Evolutionary conservation across 2,797 vertebrate species (phyloP).

Genomic region (Threskiornis aethiopicus): DNA sequence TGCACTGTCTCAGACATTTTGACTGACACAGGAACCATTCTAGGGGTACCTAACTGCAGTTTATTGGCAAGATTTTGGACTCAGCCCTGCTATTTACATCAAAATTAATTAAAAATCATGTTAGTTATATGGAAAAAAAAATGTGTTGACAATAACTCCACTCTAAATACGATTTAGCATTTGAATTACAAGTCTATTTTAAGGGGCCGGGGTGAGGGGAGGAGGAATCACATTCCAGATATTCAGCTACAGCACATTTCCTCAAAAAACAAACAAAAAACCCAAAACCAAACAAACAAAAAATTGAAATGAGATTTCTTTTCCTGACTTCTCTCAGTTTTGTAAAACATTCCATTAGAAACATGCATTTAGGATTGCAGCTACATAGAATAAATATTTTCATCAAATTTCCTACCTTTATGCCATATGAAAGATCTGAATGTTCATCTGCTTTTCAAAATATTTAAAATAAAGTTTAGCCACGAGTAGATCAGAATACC

Average conservation of each 20-base stretch:
- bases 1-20: background rate
- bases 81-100: background rate
- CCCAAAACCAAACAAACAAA: too few relatives aligned
- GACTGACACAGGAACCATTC: background rate
- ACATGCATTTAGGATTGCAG: background rate
- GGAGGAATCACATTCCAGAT: background rate
- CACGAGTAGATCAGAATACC: background rate
- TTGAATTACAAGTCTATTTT: background rate
- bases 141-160: background rate
- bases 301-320: rapidly evolving
- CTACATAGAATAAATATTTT: rapidly evolving
- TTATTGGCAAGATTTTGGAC: background rate
- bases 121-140: background rate
- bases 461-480: background rate
- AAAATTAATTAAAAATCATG: background rate
- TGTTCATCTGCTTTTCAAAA: background rate
- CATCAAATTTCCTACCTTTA: background rate
- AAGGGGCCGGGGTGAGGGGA: background rate
- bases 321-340: background rate
- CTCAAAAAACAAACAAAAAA: background rate
- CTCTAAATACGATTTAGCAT: background rate
- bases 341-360: background rate
- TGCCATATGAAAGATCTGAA: background rate
- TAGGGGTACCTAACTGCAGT: background rate
- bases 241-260: background rate